phyloP scores from a whole-genome alignment of 2,888 invertebrate species.

The Julus scandinavius region DNA sequence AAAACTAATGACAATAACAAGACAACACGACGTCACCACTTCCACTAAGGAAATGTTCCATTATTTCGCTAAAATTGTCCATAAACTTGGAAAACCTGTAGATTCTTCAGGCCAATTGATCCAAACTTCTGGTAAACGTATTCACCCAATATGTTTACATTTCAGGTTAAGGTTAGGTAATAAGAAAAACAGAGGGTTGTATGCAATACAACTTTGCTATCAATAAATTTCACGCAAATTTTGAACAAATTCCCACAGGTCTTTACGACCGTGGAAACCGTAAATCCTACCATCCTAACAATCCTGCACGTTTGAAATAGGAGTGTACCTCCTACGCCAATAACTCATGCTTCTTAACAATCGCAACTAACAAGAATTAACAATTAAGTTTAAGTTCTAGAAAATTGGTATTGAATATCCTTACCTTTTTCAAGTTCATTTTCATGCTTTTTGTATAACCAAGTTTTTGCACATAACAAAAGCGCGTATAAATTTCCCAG shows the following conservation, averaged over 20 bases:
- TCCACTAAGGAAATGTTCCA: too few species aligned
- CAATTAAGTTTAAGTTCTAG: not conserved
- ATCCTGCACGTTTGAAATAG: not conserved
- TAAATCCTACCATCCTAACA: not conserved
- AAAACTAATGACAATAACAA: too few species aligned
- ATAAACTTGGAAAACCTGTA: too few species aligned
- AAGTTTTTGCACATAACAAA: conserved; percentile 11
- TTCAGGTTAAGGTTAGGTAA: too few species aligned
- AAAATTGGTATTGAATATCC: not conserved
- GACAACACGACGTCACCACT: too few species aligned
- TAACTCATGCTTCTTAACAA: not conserved
- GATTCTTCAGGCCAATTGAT: too few species aligned
- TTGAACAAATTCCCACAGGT: not conserved
- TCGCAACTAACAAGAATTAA: not conserved
- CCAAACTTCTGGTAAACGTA: too few species aligned
- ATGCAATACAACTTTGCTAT: too few species aligned
- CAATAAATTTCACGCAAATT: not conserved
- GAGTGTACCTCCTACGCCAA: not conserved
- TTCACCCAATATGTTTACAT: too few species aligned
- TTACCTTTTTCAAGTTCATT: conserved; percentile 21
- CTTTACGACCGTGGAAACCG: not conserved
- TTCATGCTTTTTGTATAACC: not conserved
- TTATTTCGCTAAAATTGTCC: too few species aligned
- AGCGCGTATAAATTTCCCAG: not conserved
- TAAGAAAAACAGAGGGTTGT: too few species aligned